phyloP scores from a whole-genome alignment of 2,888 invertebrate genomes.

The Acleris sparsana region DNA sequence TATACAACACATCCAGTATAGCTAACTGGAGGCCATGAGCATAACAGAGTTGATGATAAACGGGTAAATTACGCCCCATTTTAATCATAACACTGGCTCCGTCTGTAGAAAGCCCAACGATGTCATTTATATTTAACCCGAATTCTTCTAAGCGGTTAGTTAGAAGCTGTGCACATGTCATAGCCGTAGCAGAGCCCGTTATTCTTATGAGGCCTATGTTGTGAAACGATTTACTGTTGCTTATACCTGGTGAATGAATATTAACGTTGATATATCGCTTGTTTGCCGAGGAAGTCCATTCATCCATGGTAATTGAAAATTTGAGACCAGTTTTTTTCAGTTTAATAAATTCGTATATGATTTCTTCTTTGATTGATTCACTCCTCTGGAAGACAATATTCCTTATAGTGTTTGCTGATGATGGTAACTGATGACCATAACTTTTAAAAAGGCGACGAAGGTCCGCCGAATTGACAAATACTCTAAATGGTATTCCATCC shows the following conservation, averaged over 20 bases:
- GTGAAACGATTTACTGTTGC: background rate
- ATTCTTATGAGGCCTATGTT: conserved; percentile 1
- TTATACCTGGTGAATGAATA: background rate
- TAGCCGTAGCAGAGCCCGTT: background rate
- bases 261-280: background rate
- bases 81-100: background rate
- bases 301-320: conserved; percentile 1
- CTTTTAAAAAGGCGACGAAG: background rate
- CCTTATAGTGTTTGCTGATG: background rate
- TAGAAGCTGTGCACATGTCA: background rate
- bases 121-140: background rate
- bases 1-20: background rate
- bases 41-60: background rate
- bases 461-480: conserved; percentile 1
- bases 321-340: background rate
- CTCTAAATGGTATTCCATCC: background rate
- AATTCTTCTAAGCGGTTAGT: background rate
- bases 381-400: background rate
- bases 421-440: background rate
- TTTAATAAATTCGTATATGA: background rate
- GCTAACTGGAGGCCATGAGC: background rate
- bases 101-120: background rate
- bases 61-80: background rate
- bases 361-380: background rate
- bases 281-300: conserved; percentile 1